Conservation (phyloP, 23 tunicate species). For the Clavelina lepadiformis region DNA sequence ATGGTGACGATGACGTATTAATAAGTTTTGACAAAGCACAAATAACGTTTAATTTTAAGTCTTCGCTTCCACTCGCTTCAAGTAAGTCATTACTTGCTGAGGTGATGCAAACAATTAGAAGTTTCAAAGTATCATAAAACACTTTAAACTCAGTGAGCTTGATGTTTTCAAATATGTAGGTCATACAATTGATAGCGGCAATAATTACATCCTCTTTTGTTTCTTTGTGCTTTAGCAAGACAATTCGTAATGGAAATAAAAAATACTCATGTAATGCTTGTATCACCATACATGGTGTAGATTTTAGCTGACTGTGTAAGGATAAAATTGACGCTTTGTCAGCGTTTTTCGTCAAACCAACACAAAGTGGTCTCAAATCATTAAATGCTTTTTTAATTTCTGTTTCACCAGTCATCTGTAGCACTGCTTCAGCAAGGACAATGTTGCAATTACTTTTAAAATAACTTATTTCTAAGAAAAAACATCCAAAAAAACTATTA, state of each 20-base stretch:
- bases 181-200: constrained; percentile 18
- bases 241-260: constrained; percentile 54
- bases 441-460: no score
- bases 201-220: constrained; percentile 33
- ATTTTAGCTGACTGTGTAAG: no score
- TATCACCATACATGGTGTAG: no score
- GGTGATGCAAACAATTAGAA: constrained; percentile 12
- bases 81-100: background rate
- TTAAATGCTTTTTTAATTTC: no score
- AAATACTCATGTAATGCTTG: constrained; percentile 59
- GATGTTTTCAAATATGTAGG: constrained; percentile 17
- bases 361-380: no score
- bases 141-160: constrained; percentile 27
- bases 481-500: no score
- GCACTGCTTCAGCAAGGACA: no score
- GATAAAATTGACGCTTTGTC: no score
- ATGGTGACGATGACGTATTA: constrained; percentile 1
- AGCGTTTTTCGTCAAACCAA: no score
- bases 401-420: no score
- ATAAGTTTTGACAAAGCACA: constrained; percentile 10
- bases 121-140: constrained; percentile 28
- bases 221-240: background rate
- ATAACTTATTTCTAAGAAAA: no score
- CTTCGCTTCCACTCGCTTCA: constrained; percentile 47
- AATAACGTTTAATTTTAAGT: constrained; percentile 21